Base-by-base conservation (phyloP, 2,888 invertebrate species). In the Chymomyza caudatula region DNA sequence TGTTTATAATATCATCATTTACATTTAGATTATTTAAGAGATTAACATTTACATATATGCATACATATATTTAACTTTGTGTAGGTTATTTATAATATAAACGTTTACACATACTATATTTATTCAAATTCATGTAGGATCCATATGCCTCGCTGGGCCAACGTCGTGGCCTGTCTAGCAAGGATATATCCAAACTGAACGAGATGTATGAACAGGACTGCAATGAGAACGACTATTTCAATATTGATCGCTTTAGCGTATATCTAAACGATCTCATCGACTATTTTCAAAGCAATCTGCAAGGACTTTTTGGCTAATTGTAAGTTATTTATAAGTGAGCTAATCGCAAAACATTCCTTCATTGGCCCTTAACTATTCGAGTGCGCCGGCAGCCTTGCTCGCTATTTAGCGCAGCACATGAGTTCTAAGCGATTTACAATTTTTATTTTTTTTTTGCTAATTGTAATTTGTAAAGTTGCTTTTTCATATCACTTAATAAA, bases 161-260 rank as follows among this genome's bases (percentile, higher is more conserved):
- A 76, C 90, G 92, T n/a, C 86, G 88, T 44, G 91, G 91, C 20
- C 88, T 93, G 13, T 92, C 92, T 60, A 88, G 89, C 2, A 92
- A 91, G 68, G 93, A 93, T 65, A 82, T 91, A 8, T 77, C 85
- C 15, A 93, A 93, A 78, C 76, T 93, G 5, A 90, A 91, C 71
- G 88, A 88, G 67, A 92, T 93, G 92, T 93, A 93, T 77, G 89
- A 91, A 52, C 83, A 83, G 74, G 89, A 87, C 58, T 90, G 90
- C 74, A 83, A 88, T 59, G 72, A 72, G 15, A 76, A 61, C 37
- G 60, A 19, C n/a, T 74, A 77, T 19, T 65, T 85, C 15, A 78
- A 74, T 55, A 77, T 88, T 42, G 87, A 88, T 63, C 66, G 67
- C 60, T 70, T 88, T 42, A 81, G 80, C 3, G 74, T 61, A 60